Percentiles rank a stretch among this genome's conserved stretches.
phyloP scores from a whole-genome alignment of 2,888 invertebrate species.

The Andrena chrysosceles region DNA sequence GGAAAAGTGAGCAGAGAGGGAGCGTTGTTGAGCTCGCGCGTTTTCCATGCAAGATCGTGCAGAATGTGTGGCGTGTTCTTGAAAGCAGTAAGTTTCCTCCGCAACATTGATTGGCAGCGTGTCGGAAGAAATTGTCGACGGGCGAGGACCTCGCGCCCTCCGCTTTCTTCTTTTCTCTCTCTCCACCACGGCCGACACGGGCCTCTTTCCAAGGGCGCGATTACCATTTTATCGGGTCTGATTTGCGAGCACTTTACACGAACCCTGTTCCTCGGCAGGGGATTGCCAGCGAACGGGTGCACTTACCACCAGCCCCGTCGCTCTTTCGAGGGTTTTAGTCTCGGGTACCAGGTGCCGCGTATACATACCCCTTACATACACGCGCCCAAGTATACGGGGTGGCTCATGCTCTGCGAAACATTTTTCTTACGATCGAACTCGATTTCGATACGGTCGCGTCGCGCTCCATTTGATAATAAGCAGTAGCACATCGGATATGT shows the following conservation, averaged over 20 bases:
- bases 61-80: conserved; percentile 45
- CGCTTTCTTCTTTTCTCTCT: conserved; percentile 47
- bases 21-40: conserved; percentile 10
- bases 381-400: not conserved
- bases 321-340: conserved; percentile 50
- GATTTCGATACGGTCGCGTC: not conserved
- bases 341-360: conserved; percentile 50
- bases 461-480: not conserved
- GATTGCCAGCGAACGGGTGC: conserved; percentile 63
- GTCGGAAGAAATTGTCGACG: conserved; percentile 68
- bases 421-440: not conserved
- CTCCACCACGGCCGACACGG: conserved; percentile 27
- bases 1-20: not conserved
- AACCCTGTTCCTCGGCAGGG: conserved; percentile 65
- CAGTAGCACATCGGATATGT: no score
- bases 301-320: conserved; percentile 60
- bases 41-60: conserved; percentile 38
- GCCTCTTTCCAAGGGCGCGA: conserved; percentile 68
- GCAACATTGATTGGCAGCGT: conserved; percentile 64
- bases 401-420: not conserved
- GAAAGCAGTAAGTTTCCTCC: conserved; percentile 52
- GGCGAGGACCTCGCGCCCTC: conserved; percentile 50
- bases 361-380: conserved; percentile 7
- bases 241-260: conserved; percentile 81
- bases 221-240: conserved; percentile 82